Base-by-base conservation (phyloP, 2,888 invertebrate species). In the Hemithea aestivaria region DNA sequence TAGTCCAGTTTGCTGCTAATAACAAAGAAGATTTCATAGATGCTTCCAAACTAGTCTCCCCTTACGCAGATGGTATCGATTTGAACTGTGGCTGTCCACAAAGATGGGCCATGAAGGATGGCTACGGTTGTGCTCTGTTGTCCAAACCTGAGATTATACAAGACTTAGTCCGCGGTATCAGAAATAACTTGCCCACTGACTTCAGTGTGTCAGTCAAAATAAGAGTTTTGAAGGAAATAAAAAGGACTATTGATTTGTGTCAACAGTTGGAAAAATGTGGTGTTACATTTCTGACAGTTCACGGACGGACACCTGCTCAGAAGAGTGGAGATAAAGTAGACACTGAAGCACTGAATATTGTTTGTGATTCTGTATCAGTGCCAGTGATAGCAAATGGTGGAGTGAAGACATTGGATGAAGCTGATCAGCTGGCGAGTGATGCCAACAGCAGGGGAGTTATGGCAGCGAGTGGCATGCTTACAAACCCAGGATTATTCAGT, bases 11-110 rank as follows among this genome's bases (percentile, higher is more conserved):
- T 90, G 99, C 98, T 23, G 94, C 98, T 0, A 96, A 94, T 58
- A 93, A 92, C 65, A 85, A 91, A 0, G 75, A 90, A 48, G 96
- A 97, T 70, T 96, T 98, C 78, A 91, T 94, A 1, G 90, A 91
- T 63, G 97, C 98, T 11, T 90, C 97, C 2, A 91, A 94, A 80
- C 83, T 98, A 49, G 90, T 97, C 21, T 91, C 92, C 51, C 93
- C 93, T 7, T 94, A 93, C 83, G 91, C 94, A 35, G 93, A 95
- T 87, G 99, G 99, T 4, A 93, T 98, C 1, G 99, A 99, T 82
- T 83, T 99, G 21, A 99, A 99, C 72, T 99, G 99, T 87, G 99
- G 99, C 0, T 99, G 99, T 60, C 99, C 99, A 1, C 99, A 99
- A 77, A 88, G 92, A 51, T 98, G 98, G 98, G 98, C 98, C 0